A percentile compares a stretch with the other conserved stretches of the same genome.
phyloP scores from a whole-genome alignment of 1,140 invertebrate genomes.

The Zaprionus ghesquierei region DNA sequence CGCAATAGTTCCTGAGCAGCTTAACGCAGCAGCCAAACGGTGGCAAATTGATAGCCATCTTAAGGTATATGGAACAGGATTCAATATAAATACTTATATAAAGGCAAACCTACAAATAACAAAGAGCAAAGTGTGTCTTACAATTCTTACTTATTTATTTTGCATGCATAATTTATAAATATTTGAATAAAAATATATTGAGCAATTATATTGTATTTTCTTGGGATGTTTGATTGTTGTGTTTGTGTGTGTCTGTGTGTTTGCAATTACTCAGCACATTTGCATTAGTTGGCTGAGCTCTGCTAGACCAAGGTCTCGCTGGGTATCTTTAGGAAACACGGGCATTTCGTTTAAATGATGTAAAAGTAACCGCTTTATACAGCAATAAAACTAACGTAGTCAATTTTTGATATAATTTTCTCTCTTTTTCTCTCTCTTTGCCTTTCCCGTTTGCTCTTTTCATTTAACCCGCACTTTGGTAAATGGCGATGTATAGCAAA shows the following conservation, averaged over 20 bases:
- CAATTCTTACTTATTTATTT: too few species aligned
- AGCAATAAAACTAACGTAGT: constrained; percentile 65
- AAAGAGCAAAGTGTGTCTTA: too few species aligned
- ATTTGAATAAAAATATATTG: neutral
- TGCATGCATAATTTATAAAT: too few species aligned
- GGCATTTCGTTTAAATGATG: neutral
- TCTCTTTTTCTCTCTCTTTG: constrained; percentile 6
- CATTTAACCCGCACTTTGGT: constrained; percentile 1
- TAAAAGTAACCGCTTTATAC: constrained; percentile 43
- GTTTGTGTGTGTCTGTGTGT: neutral
- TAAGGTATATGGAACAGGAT: too few species aligned
- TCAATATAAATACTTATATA: too few species aligned
- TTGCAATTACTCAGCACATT: constrained; percentile 7
- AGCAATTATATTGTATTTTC: neutral
- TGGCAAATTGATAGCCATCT: neutral
- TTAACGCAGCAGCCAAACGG: neutral
- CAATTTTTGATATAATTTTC: constrained; percentile 55
- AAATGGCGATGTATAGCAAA: constrained; percentile 62
- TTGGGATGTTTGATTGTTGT: too few species aligned
- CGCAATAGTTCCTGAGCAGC: neutral
- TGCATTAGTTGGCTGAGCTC: neutral
- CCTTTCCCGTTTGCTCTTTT: constrained; percentile 34
- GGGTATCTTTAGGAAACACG: neutral
- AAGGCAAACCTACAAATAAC: too few species aligned
- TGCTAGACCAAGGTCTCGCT: neutral